Evolutionary conservation across 2,113 vertebrate genomes (phyloP).

Genomic region (Apeltes quadracus): DNA sequence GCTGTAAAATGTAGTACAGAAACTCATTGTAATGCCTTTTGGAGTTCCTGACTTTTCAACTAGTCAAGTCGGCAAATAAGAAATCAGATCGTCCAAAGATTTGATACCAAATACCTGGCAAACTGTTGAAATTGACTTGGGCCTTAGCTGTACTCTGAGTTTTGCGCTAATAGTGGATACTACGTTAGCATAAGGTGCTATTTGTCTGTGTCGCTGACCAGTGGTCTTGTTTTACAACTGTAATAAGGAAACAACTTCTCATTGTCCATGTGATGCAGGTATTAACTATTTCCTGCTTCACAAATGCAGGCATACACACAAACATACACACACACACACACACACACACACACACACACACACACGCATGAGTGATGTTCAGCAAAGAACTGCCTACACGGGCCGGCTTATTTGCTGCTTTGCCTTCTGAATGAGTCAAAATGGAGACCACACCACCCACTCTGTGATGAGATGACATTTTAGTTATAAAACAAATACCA

Average conservation of each 20-base stretch:
- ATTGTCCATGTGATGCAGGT: not conserved
- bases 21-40: not conserved
- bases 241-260: not conserved
- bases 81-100: not conserved
- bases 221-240: not conserved
- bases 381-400: conserved; percentile 33
- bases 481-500: conserved; percentile 3
- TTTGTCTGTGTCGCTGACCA: not conserved
- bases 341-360: not conserved
- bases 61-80: not conserved
- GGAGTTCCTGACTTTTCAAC: not conserved
- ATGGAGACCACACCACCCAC: conserved; percentile 36
- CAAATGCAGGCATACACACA: not conserved
- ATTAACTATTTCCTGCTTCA: not conserved
- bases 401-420: conserved; percentile 4
- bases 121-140: not conserved
- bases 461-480: conserved; percentile 20
- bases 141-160: not conserved
- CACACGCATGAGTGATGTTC: conserved; percentile 6
- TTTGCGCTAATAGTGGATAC: not conserved
- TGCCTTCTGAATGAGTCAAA: conserved; percentile 36
- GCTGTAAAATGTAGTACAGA: not conserved
- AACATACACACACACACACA: not conserved
- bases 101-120: not conserved
- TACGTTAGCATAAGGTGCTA: not conserved